phyloP scores from a whole-genome alignment of 2,888 invertebrate species.

The Kryphioiulus occultus region DNA sequence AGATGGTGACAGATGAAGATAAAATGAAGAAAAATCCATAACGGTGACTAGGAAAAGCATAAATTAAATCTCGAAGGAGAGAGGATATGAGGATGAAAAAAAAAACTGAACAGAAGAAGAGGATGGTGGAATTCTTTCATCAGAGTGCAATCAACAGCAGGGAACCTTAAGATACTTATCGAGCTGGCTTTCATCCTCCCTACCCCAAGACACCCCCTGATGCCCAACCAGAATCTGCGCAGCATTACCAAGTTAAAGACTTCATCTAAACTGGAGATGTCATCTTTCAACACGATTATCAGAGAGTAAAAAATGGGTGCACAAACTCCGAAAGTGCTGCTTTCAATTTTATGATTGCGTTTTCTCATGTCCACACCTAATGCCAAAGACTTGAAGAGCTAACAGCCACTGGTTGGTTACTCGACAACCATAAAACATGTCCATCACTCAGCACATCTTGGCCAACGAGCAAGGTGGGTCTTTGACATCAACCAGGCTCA shows the following conservation, averaged over 20 bases:
- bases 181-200: background rate
- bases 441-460: background rate
- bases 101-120: constrained; percentile 1
- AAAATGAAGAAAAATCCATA: constrained; percentile 35
- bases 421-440: background rate
- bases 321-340: background rate
- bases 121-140: constrained; percentile 30
- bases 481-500: background rate
- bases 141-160: constrained; percentile 26
- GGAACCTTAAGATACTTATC: background rate
- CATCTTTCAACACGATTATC: constrained; percentile 30
- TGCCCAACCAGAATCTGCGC: background rate
- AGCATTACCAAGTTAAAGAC: constrained; percentile 11
- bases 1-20: constrained; percentile 35
- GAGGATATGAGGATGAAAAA: background rate
- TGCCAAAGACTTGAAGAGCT: no score
- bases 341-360: background rate
- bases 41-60: background rate
- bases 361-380: background rate
- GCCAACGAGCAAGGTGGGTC: background rate
- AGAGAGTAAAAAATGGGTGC: background rate
- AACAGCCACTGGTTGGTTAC: background rate
- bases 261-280: constrained; percentile 14
- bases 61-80: constrained; percentile 10
- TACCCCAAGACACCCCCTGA: background rate